Evolutionary conservation across 2,797 vertebrate genomes (phyloP).

Genomic region (Phoeniculus purpureus): DNA sequence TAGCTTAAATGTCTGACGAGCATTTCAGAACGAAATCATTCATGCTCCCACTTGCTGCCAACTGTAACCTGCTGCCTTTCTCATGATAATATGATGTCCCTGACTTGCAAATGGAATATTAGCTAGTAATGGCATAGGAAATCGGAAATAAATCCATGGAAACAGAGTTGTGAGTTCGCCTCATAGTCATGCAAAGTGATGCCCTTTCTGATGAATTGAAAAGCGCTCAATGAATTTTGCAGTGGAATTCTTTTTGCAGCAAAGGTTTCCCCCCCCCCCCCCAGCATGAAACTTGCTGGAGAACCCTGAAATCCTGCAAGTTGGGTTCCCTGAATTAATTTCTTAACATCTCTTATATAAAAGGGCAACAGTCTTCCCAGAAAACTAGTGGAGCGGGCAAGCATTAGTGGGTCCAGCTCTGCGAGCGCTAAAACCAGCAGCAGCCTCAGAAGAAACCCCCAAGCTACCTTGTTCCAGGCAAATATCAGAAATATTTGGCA

Average conservation of each 20-base stretch:
- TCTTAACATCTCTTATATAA: neutral
- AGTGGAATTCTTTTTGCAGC: neutral
- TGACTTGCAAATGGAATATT: constrained; percentile 47
- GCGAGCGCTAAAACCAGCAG: neutral
- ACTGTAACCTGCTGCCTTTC: constrained; percentile 58
- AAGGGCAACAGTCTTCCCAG: neutral
- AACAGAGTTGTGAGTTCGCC: neutral
- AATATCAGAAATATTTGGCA: too few relatives aligned
- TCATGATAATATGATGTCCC: constrained; percentile 60
- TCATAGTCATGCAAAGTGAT: neutral
- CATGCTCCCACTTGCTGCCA: constrained; percentile 71
- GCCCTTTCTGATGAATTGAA: neutral
- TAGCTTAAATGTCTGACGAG: constrained; percentile 64
- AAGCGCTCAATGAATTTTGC: neutral
- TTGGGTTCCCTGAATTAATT: neutral
- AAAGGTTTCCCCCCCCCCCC: neutral
- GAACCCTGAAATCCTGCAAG: neutral
- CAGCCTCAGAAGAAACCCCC: neutral
- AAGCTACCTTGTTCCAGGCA: neutral
- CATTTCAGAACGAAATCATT: constrained; percentile 48
- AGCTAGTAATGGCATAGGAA: neutral
- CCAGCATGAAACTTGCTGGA: neutral
- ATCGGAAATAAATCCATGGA: neutral
- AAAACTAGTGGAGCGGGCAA: neutral
- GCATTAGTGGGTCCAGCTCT: neutral